phyloP scores from a whole-genome alignment of 1,140 invertebrate species.

The Drusus annulatus region DNA sequence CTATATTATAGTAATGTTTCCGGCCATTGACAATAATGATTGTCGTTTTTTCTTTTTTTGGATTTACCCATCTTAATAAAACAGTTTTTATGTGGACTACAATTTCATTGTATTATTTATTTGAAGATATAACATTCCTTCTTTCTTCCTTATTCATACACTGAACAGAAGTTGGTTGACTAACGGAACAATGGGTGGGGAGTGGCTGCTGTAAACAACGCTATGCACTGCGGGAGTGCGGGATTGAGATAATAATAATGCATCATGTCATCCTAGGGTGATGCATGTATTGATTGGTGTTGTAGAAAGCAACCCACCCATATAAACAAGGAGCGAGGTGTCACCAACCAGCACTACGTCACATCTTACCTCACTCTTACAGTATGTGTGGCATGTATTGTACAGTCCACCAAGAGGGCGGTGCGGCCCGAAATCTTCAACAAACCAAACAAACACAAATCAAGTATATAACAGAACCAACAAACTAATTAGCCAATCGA shows the following conservation, averaged over 20 bases:
- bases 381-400: background rate
- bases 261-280: too few species aligned
- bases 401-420: slow-evolving; percentile 15
- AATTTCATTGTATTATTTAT: slow-evolving; percentile 58
- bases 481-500: slow-evolving; percentile 14
- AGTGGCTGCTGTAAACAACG: too few species aligned
- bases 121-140: slow-evolving; percentile 54
- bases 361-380: background rate
- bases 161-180: background rate
- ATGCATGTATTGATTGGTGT: too few species aligned
- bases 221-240: too few species aligned
- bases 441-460: too few species aligned
- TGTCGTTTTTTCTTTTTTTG: slow-evolving; percentile 53
- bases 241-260: too few species aligned
- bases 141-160: slow-evolving; percentile 22
- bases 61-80: slow-evolving; percentile 59
- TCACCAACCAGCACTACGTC: too few species aligned
- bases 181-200: background rate
- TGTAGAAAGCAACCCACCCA: too few species aligned
- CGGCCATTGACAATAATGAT: slow-evolving; percentile 54
- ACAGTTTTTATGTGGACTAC: slow-evolving; percentile 60
- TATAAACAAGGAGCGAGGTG: too few species aligned
- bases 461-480: too few species aligned
- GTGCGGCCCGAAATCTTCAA: background rate
- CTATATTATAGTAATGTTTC: slow-evolving; percentile 51